Base-by-base conservation (phyloP, 2,113 vertebrate genomes). In the Limanda limanda region DNA sequence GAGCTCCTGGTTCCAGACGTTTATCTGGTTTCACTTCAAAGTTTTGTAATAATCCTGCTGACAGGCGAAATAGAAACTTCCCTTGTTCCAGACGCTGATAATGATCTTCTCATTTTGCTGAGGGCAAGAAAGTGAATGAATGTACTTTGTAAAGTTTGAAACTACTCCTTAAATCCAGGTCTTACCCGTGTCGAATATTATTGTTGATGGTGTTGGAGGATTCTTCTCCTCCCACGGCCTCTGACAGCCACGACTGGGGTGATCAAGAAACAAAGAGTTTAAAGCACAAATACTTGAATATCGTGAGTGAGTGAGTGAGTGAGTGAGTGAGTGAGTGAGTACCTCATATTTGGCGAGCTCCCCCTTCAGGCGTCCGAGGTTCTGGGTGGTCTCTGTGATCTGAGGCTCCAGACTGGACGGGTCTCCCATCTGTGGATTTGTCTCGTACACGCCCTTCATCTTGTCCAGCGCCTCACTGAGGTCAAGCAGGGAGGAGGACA, bases 371-470 rank as follows among this genome's bases (percentile, higher is more conserved):
- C 95, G 95, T 65, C 94, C 94, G 51, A 97, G 95, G 85, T 95
- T 97, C 85, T 95, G 95, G 84, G 95, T 88, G 0, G 96, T 97
- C 85, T 98, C 95, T 52, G 93, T 92, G 91, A 99, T 95, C 93
- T 96, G 96, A 68, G 97, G 97, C 79, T 97, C 95, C 92, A 99
- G 94, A 81, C 96, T 97, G 88, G 94, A 84, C 21, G 98, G 96
- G 83, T 99, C 96, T 51, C 97, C 97, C 95, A 99, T 95, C 90
- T 97, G 96, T n/a, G 96, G 93, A 86, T 96, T 98, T 91, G 97
- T 95, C 89, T 96, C 96, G 71, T 99, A 99, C 17, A 98, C 97
- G 35, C 95, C 96, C 92, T 96, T 98, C 98, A 99, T 99, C 95
- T 97, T 99, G 88, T 96, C 96, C 87, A 99, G 94, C 0, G 96